Evolutionary conservation across 2,797 vertebrate genomes (phyloP).

Genomic region (Benthosema pterotum): DNA sequence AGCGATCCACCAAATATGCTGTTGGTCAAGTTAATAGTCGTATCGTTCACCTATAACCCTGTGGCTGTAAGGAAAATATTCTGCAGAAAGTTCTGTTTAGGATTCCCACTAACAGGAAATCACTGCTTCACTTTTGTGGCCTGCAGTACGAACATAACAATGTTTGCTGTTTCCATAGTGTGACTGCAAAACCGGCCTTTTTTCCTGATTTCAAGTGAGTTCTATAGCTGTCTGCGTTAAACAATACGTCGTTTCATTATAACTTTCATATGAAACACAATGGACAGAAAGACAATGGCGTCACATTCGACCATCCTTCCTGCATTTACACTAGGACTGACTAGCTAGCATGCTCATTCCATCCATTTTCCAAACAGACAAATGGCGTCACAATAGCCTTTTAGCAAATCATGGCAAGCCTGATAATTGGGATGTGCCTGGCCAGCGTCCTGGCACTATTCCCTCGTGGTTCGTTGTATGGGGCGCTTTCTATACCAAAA

Average conservation of each 20-base stretch:
- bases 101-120: background rate
- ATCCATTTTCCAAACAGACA: slow-evolving; percentile 31
- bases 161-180: background rate
- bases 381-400: slow-evolving; percentile 48
- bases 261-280: slow-evolving; percentile 8
- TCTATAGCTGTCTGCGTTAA: background rate
- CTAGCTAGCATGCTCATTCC: slow-evolving; percentile 3
- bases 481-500: slow-evolving; percentile 48
- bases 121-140: no score
- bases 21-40: slow-evolving; percentile 1
- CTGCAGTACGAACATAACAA: no score
- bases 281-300: slow-evolving; percentile 18
- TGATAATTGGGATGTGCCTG: slow-evolving; percentile 52
- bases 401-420: slow-evolving; percentile 38
- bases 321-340: slow-evolving; percentile 21
- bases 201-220: background rate
- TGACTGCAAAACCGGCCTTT: no score
- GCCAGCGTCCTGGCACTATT: slow-evolving; percentile 17
- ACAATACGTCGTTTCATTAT: background rate
- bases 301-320: background rate
- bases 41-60: no score
- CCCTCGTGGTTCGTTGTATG: slow-evolving; percentile 41
- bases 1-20: background rate
- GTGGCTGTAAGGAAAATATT: background rate
- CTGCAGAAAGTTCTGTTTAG: background rate